Base-by-base conservation (phyloP, 2,888 invertebrate genomes). In the Drosophila mercatorum region DNA sequence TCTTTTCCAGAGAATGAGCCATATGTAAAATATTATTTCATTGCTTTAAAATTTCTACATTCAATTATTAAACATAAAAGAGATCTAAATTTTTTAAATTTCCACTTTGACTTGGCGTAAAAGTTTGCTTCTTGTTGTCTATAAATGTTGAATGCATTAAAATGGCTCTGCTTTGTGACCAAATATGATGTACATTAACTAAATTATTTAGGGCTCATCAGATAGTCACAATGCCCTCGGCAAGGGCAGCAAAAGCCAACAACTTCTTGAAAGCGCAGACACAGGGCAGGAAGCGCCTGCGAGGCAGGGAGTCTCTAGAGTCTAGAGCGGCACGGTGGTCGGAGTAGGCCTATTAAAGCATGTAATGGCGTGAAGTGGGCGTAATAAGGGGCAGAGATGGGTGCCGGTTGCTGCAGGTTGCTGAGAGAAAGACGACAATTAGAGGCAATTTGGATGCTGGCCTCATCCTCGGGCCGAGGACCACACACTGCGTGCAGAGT, bases 351-450 rank as follows among this genome's bases (percentile, higher is more conserved):
- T 88, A 87, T 87, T 88, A 87, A 87, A 83, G 83, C 82, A 74
- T 87, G 86, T 88, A 87, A 87, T 86, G 83, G 88, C 78, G 80
- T 88, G 83, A 87, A 87, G 80, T 75, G 72, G 83, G 81, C 79
- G 81, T 73, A 67, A 69, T 74, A 65, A 74, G 70, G 65, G 68
- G 78, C 69, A 67, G 53, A 34, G 31, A 2, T 34, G 67, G 67
- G 66, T 75, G 66, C 52, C n/a, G 49, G 49, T 26, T 49, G 63
- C 51, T 46, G 60, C 51, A 46, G 67, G 68, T 69, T 73, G 53
- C 72, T 40, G 51, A 64, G 80, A 68, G 74, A 81, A 75, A 75
- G 79, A 71, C 83, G 79, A 76, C 88, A 86, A 86, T 88, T 86
- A 88, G 86, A 88, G 83, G 88, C 83, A 84, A 86, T 88, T 86